Base-by-base conservation (phyloP, 2,888 invertebrate species). In the Ceratothoa steindachneri region DNA sequence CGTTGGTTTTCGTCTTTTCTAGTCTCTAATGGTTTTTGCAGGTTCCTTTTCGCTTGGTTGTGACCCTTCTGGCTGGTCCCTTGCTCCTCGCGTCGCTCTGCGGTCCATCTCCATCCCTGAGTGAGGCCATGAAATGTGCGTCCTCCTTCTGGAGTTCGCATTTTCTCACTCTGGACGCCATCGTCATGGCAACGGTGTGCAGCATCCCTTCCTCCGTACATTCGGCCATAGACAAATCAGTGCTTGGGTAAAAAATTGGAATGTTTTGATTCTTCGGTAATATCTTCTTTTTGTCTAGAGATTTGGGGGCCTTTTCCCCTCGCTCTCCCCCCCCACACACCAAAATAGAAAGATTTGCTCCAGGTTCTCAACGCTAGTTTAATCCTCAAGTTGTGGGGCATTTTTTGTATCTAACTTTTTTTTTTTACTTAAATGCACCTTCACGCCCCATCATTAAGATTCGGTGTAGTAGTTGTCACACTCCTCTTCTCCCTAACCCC, bases 31-130 rank as follows among this genome's bases (percentile, higher is more conserved):
- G n/a, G n/a, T n/a, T n/a, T n/a, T n/a, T n/a, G n/a, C 72, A 79
- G 76, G 76, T 76, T 19, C 79, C 79, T 7, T 79, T 79, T 65
- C 67, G 79, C 24, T 68, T 79, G 74, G 67, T 79, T 1, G 79
- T 75, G 12, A 72, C 76, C 15, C 60, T 67, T 31, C 64, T 79
- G 15, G 74, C 74, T 7, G 71, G 74, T 19, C 67, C 72, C 15
- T 60, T 79, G 19, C 71, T 55, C 15, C 67, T 73, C 30, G 30
- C 72, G n/a, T 71, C 76, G 4, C 29, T 79, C n/a, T 76, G 74
- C 68, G 79, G 79, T 5, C 79, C 79, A 19, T 72, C 79, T 19
- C 76, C 76, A 24, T 67, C 79, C 1, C 41, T 79, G 19, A 53
- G 69, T 19, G 71, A 74, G 15, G 70, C 73, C 41, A 72, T 76